Evolutionary conservation across 2,888 invertebrate genomes (phyloP), one percentile per base, ranked within the genome.

Genomic region (Dioctria rufipes): DNA sequence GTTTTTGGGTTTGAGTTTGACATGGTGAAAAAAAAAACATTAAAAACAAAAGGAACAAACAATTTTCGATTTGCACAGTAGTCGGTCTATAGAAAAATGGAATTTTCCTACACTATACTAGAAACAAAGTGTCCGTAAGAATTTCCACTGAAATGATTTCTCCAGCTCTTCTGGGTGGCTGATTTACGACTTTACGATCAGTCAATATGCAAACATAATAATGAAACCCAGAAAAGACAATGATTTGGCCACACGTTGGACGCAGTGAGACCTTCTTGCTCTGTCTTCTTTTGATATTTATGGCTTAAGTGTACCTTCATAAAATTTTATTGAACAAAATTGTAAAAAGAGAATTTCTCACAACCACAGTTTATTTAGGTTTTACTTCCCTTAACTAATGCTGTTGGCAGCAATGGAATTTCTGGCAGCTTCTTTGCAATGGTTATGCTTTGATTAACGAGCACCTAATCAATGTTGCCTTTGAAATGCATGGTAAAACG

Each of bases 161-260:
- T 69, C 69, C 54, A 69, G 69, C 39, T 49, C 51, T 69, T 11
- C 51, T 69, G 69, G 51, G 69, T 69, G 69, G 69, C 69, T 69
- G 69, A 69, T 69, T 51, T 69, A 69, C 69, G 69, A 51, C 51
- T 69, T 69, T 69, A 69, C 51, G 69, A 69, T 69, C 69, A 69
- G 69, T 69, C 69, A 69, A 69, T 69, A 69, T 69, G 69, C 69
- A 69, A 69, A 69, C 69, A 69, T 69, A 8, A 69, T 69, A 69
- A 69, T 69, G 69, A 69, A 69, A 69, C 51, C 69, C 69, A 49
- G 51, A 13, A 69, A 69, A 51, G 69, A 69, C 69, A 69, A 69
- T 69, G 49, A 51, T 54, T 51, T 69, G 69, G 69, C 69, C 69
- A 69, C 69, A 69, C 69, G 69, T 69, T 69, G 69, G 51, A 69